Percentiles rank a stretch among this genome's conserved stretches.
These are phyloP conservation scores for Onychostruthus taczanowskii DNA, from an alignment of 2,113 vertebrate species.

Conservation along the genomic window DNA sequence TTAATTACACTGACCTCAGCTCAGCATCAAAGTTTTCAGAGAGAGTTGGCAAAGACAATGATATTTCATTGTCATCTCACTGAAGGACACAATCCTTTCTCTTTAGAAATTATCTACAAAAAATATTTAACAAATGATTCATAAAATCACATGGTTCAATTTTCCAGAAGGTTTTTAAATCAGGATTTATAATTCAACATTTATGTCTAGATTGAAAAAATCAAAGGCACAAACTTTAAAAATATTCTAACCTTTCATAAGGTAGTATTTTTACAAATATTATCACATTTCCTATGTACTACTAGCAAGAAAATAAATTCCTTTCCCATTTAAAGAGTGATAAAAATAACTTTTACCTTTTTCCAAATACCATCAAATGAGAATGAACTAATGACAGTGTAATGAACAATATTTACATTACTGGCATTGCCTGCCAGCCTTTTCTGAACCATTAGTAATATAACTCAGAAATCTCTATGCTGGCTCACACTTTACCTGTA, in stretches of 20 bases:
- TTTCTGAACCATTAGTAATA: neutral
- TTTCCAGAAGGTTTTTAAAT: neutral
- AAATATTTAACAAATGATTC: neutral
- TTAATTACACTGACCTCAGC: neutral
- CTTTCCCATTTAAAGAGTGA: neutral
- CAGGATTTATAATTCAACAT: neutral
- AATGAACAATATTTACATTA: neutral
- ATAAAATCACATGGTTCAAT: neutral
- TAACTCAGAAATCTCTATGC: neutral
- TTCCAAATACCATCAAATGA: neutral
- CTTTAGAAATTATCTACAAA: neutral
- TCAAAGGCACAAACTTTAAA: neutral
- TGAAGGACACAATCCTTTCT: neutral
- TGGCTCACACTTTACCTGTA: neutral
- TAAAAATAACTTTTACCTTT: neutral
- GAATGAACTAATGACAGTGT: neutral
- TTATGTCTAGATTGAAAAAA: neutral
- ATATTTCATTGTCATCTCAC: neutral
- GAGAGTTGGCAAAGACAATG: neutral
- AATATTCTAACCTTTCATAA: neutral
- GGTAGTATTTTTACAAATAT: neutral
- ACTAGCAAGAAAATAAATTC: neutral
- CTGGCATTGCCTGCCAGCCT: neutral
- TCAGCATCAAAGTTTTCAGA: neutral
- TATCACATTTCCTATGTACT: neutral